Conservation (phyloP, 30 jellyfish, hydroid and myxozoan species). For the Cassiopea andromeda region DNA sequence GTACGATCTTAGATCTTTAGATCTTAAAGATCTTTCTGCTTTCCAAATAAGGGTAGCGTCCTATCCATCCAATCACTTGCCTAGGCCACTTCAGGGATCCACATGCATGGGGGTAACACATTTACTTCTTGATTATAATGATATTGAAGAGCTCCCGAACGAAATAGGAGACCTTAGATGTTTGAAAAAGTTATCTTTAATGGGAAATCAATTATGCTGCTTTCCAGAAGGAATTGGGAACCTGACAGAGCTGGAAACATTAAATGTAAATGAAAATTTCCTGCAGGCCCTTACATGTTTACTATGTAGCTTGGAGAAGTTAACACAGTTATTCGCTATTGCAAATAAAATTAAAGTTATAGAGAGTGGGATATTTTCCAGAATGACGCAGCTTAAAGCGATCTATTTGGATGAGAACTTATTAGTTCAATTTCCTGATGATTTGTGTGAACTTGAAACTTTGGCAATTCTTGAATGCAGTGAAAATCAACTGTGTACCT, state of each 20-base stretch:
- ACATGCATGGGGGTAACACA: slow-evolving; percentile 12
- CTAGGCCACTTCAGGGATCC: not conserved
- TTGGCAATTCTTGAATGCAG: slow-evolving; percentile 71
- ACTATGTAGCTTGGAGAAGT: slow-evolving; percentile 26
- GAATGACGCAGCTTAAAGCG: slow-evolving; percentile 36
- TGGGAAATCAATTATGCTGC: slow-evolving; percentile 71
- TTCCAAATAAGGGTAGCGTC: slow-evolving; percentile 6
- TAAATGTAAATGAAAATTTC: slow-evolving; percentile 75
- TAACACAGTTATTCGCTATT: slow-evolving; percentile 61
- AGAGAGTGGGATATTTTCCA: slow-evolving; percentile 31
- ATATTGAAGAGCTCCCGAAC: slow-evolving; percentile 59
- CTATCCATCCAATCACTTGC: slow-evolving; percentile 1
- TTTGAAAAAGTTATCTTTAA: slow-evolving; percentile 45
- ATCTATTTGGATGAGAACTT: slow-evolving; percentile 81
- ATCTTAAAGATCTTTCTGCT: slow-evolving; percentile 48
- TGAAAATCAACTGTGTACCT: slow-evolving; percentile 54
- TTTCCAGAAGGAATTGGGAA: slow-evolving; percentile 59
- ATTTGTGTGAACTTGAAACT: slow-evolving; percentile 25
- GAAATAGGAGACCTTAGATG: slow-evolving; percentile 38
- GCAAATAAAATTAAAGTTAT: slow-evolving; percentile 63
- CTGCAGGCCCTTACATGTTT: slow-evolving; percentile 39
- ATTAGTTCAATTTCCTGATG: slow-evolving; percentile 37
- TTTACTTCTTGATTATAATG: slow-evolving; percentile 81
- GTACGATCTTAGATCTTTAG: slow-evolving; percentile 62
- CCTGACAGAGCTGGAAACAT: slow-evolving; percentile 38